Evolutionary conservation across 2,797 vertebrate species (phyloP).

Genomic region (Eptatretus atami): DNA sequence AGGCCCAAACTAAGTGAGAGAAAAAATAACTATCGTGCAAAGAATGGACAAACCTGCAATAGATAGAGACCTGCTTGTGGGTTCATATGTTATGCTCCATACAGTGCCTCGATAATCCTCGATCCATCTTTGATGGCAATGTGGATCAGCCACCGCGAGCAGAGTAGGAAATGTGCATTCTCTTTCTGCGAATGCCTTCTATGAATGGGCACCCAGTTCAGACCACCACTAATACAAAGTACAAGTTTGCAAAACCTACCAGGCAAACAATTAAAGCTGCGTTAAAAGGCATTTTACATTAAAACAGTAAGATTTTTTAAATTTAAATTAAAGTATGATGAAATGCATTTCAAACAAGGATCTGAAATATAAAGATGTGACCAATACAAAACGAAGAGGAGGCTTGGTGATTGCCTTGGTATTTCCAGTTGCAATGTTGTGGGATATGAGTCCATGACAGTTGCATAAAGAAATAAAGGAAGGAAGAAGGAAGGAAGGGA

Average conservation of each 20-base stretch:
- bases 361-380: too few relatives aligned
- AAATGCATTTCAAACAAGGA: too few relatives aligned
- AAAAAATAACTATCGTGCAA: too few relatives aligned
- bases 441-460: too few relatives aligned
- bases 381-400: too few relatives aligned
- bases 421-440: too few relatives aligned
- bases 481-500: too few relatives aligned
- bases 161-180: conserved; percentile 85
- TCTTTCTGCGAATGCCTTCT: conserved; percentile 89
- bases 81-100: conserved; percentile 64
- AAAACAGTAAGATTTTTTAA: too few relatives aligned
- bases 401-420: too few relatives aligned
- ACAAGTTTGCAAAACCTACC: conserved; percentile 54
- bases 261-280: conserved; percentile 7
- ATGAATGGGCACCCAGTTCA: conserved; percentile 88
- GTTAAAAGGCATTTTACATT: neutral
- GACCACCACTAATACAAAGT: conserved; percentile 62
- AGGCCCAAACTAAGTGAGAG: too few relatives aligned
- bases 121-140: conserved; percentile 64
- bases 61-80: conserved; percentile 36
- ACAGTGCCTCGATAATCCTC: conserved; percentile 59
- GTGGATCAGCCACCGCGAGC: conserved; percentile 31
- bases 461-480: too few relatives aligned
- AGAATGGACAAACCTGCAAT: conserved; percentile 25
- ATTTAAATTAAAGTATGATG: too few relatives aligned